Base-by-base conservation (phyloP, 2,888 invertebrate species). In the Eulithis testata region DNA sequence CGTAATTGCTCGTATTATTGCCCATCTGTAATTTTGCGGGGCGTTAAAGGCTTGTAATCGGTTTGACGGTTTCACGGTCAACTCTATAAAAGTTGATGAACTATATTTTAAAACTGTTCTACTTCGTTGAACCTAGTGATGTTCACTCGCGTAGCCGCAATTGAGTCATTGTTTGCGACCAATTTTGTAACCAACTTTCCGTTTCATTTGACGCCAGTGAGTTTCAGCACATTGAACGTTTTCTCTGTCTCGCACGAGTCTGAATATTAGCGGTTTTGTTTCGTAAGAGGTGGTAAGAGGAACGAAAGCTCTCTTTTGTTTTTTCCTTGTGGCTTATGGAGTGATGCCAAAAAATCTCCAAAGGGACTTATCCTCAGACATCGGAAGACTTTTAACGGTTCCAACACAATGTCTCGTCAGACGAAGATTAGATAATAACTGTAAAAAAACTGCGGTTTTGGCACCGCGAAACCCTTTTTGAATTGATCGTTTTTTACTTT, bases 381-480 rank as follows among this genome's bases (percentile, higher is more conserved):
- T 60, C 11, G 58, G 54, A 58, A 64, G 43, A 44, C 31, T n/a
- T 52, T 72, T 72, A 78, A 74, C 72, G 72, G 72, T 70, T 60
- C 65, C 11, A 14, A 56, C 69, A 76, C 75, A 83, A 73, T 76
- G 64, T 80, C 80, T 77, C 76, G 71, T 71, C 66, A 76, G 63
- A 52, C 49, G 56, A 67, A 84, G 85, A 87, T 88, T 84, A 87
- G 82, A 67, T 60, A 67, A 67, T 59, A 66, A 60, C 56, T 63
- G 51, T 56, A 66, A 83, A 83, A 37, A 86, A 84, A 83, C 80
- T 85, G 88, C 79, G 88, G 90, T 87, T 82, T 78, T 78, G 73
- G 66, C 74, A 80, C 82, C 84, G 83, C 82, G 71, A 81, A 87
- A 85, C 83, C 86, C 83, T 82, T 89, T 88, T 84, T 84, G 76